Percentiles rank a stretch among this genome's conserved stretches.
Evolutionary conservation across 2,888 invertebrate genomes (phyloP).

Genomic region (Notodonta dromedarius): DNA sequence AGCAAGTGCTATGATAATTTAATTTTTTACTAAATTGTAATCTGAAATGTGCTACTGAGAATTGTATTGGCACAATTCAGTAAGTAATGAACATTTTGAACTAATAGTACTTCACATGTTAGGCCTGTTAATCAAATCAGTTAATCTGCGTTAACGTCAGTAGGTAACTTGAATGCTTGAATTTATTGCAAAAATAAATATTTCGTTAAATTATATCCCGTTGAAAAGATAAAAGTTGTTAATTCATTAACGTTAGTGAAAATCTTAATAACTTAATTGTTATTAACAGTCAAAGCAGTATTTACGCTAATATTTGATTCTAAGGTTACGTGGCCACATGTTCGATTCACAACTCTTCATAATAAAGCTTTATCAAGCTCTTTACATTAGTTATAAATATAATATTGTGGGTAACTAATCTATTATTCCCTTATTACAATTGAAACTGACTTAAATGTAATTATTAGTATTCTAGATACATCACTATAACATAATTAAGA

Average conservation of each 20-base stretch:
- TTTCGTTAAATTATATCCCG: conserved; percentile 24
- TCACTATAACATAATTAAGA: conserved; percentile 59
- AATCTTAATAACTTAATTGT: conserved; percentile 55
- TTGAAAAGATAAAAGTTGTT: conserved; percentile 29
- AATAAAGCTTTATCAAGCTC: conserved; percentile 84
- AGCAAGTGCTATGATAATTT: neutral
- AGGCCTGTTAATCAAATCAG: conserved; percentile 9
- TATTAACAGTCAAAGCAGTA: conserved; percentile 68
- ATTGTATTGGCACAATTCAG: conserved; percentile 46
- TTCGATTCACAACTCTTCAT: conserved; percentile 83
- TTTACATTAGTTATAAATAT: conserved; percentile 68
- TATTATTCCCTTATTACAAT: conserved; percentile 59
- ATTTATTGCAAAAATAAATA: neutral
- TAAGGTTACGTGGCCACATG: conserved; percentile 80
- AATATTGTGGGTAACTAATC: conserved; percentile 61
- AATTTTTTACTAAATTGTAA: neutral
- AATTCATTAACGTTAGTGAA: conserved; percentile 44
- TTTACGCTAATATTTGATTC: conserved; percentile 67
- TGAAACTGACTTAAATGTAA: conserved; percentile 52
- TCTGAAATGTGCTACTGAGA: conserved; percentile 22
- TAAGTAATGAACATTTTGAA: neutral
- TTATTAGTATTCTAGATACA: conserved; percentile 54
- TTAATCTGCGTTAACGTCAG: no score
- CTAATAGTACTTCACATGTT: neutral
- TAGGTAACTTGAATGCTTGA: conserved; percentile 14